phyloP scores from a whole-genome alignment of 2,797 vertebrate genomes.

The Ctenopoma multispine region DNA sequence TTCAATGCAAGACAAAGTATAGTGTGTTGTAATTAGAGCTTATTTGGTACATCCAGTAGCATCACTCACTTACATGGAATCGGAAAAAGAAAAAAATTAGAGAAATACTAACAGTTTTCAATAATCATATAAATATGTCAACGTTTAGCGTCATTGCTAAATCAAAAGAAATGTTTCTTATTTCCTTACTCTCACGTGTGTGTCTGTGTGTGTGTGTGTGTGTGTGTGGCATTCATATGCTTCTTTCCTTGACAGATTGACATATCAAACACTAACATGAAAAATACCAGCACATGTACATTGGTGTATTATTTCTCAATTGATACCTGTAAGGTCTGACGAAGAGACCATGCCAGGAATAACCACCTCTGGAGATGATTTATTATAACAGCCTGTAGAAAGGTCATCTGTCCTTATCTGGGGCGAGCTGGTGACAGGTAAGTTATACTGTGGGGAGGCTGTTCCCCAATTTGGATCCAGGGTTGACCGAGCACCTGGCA shows the following conservation, averaged over 20 bases:
- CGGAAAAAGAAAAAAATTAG: slow-evolving; percentile 4
- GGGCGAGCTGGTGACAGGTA: slow-evolving; percentile 75
- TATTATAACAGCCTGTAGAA: slow-evolving; percentile 78
- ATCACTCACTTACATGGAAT: background rate
- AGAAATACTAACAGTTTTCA: background rate
- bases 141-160: slow-evolving; percentile 5
- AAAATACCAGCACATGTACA: slow-evolving; percentile 64
- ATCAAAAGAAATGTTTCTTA: background rate
- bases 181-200: background rate
- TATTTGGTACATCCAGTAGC: background rate
- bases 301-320: slow-evolving; percentile 69
- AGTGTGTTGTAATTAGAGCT: background rate
- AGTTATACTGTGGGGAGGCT: slow-evolving; percentile 71
- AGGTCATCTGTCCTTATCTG: slow-evolving; percentile 84
- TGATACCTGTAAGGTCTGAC: slow-evolving; percentile 70
- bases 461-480: slow-evolving; percentile 70
- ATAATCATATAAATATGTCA: slow-evolving; percentile 1
- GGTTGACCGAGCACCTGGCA: slow-evolving; percentile 72
- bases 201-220: background rate
- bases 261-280: slow-evolving; percentile 64
- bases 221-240: slow-evolving; percentile 8
- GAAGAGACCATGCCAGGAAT: slow-evolving; percentile 64
- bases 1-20: slow-evolving; percentile 2
- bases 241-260: slow-evolving; percentile 67
- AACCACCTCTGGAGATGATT: slow-evolving; percentile 74